phyloP scores from a whole-genome alignment of 2,888 invertebrate genomes.

The Drosophila sordidula region DNA sequence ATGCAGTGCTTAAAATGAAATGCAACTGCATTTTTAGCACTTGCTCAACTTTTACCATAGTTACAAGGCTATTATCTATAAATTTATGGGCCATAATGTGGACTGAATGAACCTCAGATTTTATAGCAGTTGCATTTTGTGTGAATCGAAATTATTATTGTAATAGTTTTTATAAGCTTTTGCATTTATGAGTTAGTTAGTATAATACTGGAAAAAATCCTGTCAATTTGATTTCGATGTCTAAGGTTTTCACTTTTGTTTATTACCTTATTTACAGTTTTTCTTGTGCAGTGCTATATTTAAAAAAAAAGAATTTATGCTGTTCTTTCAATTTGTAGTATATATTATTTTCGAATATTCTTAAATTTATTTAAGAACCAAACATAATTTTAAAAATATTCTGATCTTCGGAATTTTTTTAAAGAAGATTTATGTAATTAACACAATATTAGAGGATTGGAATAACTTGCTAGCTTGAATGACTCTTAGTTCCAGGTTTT shows the following conservation, averaged over 20 bases:
- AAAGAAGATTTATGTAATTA: no score
- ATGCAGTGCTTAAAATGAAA: slow-evolving; percentile 7
- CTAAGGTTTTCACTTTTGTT: not conserved
- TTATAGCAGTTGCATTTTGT: slow-evolving; percentile 4
- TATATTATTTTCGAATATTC: no score
- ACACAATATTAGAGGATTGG: no score
- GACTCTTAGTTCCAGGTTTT: no score
- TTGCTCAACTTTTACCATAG: slow-evolving; percentile 9
- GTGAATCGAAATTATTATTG: slow-evolving; percentile 1
- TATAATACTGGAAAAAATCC: not conserved
- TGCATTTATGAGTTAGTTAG: slow-evolving; percentile 4
- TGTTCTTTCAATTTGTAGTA: no score
- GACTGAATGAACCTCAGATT: slow-evolving; percentile 3
- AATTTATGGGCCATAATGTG: slow-evolving; percentile 10
- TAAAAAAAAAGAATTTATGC: no score
- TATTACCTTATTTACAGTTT: not conserved
- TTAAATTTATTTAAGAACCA: no score
- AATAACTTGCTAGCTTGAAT: no score
- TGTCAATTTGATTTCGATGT: not conserved
- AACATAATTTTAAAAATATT: no score
- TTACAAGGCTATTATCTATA: slow-evolving; percentile 1
- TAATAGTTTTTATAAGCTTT: slow-evolving; percentile 4
- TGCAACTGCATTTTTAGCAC: slow-evolving; percentile 30
- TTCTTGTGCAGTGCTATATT: not conserved
- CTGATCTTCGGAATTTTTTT: no score